Evolutionary conservation across 2,888 invertebrate species (phyloP).

Genomic region (Pammene aurita): DNA sequence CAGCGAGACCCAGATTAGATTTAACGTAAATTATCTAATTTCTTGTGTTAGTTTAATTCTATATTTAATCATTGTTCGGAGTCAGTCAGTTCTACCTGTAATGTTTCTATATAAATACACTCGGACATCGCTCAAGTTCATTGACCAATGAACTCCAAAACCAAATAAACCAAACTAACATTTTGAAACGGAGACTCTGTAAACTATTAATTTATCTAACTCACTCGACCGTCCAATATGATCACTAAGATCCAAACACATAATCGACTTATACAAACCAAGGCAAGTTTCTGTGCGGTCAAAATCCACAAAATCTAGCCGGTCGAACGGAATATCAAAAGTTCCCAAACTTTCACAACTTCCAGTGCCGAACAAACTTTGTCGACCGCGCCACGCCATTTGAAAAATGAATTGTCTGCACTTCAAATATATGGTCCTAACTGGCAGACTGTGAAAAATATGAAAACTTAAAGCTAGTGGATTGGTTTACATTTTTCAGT

Average conservation of each 20-base stretch:
- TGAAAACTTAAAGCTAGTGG: conserved; percentile 46
- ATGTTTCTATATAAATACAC: too few relatives aligned
- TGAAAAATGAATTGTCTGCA: conserved; percentile 82
- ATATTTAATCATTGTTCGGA: too few relatives aligned
- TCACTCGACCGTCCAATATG: conserved; percentile 16
- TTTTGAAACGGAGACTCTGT: not conserved
- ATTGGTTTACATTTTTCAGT: conserved; percentile 36
- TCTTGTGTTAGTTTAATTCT: too few relatives aligned
- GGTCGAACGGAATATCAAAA: conserved; percentile 73
- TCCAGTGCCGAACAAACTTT: conserved; percentile 63
- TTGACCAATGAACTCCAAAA: not conserved
- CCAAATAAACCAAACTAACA: not conserved
- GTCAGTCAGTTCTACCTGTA: too few relatives aligned
- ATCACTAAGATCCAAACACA: conserved; percentile 31
- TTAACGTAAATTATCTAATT: too few relatives aligned
- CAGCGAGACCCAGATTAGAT: not conserved
- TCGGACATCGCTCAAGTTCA: not conserved
- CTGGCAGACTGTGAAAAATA: conserved; percentile 65
- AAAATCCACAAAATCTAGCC: conserved; percentile 58
- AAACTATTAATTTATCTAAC: conserved; percentile 27
- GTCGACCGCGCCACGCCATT: conserved; percentile 64
- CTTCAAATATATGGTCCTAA: conserved; percentile 76
- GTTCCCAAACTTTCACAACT: conserved; percentile 69
- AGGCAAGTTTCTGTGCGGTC: conserved; percentile 42
- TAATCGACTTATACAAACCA: conserved; percentile 26